Percentiles rank a stretch among this genome's conserved stretches.
These are phyloP conservation scores for Casuarius casuarius DNA, from an alignment of 2,113 vertebrate species.

Conservation along the genomic window DNA sequence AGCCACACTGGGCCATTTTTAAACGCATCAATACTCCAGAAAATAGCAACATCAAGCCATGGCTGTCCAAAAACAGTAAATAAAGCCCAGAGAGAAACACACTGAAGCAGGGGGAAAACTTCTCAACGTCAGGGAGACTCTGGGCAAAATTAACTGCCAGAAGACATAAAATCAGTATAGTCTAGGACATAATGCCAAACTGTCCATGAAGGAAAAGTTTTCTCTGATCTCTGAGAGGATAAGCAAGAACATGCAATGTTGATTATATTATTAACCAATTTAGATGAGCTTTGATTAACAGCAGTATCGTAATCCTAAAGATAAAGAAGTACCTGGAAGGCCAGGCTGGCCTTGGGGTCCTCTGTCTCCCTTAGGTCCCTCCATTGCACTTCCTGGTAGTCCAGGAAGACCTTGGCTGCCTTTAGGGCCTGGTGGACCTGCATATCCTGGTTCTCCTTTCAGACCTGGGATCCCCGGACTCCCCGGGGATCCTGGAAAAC, in stretches of 20 bases:
- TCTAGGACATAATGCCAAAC: not conserved
- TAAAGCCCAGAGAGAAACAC: not conserved
- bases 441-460: constrained; percentile 90
- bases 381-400: constrained; percentile 78
- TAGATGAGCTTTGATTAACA: not conserved
- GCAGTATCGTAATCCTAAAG: not conserved
- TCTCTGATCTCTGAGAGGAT: not conserved
- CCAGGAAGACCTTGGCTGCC: constrained; percentile 88
- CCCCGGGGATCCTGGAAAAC: constrained; percentile 90
- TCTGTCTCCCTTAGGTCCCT: constrained; percentile 92
- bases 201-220: not conserved
- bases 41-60: not conserved
- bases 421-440: constrained; percentile 79
- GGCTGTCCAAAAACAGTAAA: not conserved
- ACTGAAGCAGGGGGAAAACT: not conserved
- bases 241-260: not conserved
- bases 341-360: constrained; percentile 86
- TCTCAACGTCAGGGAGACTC: not conserved
- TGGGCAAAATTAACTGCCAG: not conserved
- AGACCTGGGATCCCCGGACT: constrained; percentile 87
- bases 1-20: not conserved
- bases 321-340: constrained; percentile 80
- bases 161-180: not conserved
- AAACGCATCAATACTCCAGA: not conserved
- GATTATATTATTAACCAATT: not conserved